Base-by-base conservation (phyloP, 2,797 vertebrate species). In the Gambusia yucatana region DNA sequence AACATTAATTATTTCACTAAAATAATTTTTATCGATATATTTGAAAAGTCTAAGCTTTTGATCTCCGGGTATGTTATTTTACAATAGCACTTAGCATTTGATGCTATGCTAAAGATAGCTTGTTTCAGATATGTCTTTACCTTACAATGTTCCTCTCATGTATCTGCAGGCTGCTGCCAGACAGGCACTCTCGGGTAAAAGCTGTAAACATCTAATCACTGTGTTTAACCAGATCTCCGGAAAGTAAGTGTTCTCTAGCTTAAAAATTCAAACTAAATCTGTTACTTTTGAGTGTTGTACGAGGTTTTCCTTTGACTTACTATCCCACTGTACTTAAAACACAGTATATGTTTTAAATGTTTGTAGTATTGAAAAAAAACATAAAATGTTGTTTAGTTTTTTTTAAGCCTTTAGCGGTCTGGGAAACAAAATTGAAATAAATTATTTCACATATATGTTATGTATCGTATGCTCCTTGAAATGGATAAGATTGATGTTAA, bases 181-280 rank as follows among this genome's bases (percentile, higher is more conserved):
- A 92, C 95, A 95, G 47, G 97, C 97, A 11, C 89, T 99, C 52
- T 89, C 76, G 83, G 87, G 80, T 92, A 97, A 95, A 85, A 97
- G 79, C 87, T 96, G 97, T 92, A 99, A 98, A 87, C 95, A 95
- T 0, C 83, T 99, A 75, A 82, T 97, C 78, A 94, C 81, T 2
- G 88, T 95, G 0, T 99, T 99, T 87, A 97, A 95, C 81, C 97
- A 98, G 83, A 94, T 98, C 77, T 90, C 96, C 72, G 98, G 98
- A 20, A 99, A 97, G 98, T 99, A 94, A 96, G 96, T 85, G 2
- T 7, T 16, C 36, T 65, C 0, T 7, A 9, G 0, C 30, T 43
- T 4, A 4, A 0, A 1, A 46, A 3, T 48, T 47, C 20, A 48
- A 28, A 3, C 57, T 47, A 1, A 5, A 20, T 1, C 57, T 61